These are phyloP conservation scores for Sylvilagus bachmani DNA, from an alignment of 2,113 vertebrate genomes.

Conservation along the genomic window DNA sequence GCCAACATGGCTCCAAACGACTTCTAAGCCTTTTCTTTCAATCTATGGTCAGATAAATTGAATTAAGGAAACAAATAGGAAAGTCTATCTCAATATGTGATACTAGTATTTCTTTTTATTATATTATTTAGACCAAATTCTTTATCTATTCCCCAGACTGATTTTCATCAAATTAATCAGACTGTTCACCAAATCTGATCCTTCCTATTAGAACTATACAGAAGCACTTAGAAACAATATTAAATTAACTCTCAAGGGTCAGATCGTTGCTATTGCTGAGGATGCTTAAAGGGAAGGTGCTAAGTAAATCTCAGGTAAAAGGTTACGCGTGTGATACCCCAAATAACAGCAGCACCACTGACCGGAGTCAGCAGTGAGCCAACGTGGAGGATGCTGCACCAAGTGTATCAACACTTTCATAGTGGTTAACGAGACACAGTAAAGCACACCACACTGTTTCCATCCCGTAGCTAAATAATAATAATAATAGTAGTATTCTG, in stretches of 20 bases:
- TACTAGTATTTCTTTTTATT: conserved; percentile 31
- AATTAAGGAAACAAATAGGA: conserved; percentile 9
- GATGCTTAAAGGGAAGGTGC: neutral
- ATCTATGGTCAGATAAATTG: neutral
- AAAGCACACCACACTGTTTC: neutral
- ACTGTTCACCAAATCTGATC: neutral
- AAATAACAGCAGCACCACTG: neutral
- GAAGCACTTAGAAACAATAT: conserved; percentile 35
- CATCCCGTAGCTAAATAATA: neutral
- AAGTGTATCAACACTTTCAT: neutral
- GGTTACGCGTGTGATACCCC: neutral
- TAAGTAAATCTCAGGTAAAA: neutral
- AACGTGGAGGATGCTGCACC: neutral
- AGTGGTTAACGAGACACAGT: neutral
- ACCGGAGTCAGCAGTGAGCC: neutral
- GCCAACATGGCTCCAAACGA: neutral
- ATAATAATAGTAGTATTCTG: neutral
- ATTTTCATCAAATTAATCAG: neutral
- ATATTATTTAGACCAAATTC: conserved; percentile 1
- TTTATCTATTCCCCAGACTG: neutral
- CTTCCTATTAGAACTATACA: conserved; percentile 6
- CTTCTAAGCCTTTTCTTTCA: neutral
- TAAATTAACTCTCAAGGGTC: neutral
- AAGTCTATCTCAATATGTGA: neutral
- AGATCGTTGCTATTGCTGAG: neutral